Evolutionary conservation across 1,140 invertebrate genomes (phyloP), one percentile per base, ranked within the genome.

Genomic region (fruit fly (Drosophila melanogaster)): DNA sequence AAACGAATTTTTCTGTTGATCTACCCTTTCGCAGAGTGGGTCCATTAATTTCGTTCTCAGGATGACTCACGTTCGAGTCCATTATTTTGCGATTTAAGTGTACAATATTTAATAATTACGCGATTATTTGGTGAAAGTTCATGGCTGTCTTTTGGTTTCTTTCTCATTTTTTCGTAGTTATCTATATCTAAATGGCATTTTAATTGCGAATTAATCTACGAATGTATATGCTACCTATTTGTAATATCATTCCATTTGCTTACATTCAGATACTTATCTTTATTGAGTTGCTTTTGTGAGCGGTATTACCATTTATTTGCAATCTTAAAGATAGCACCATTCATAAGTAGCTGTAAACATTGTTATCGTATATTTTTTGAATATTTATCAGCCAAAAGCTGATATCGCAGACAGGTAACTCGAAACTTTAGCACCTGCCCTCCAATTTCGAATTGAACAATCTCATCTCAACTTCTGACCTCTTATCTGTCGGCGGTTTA

Each of bases 401-500:
- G 12, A 56, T 14, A 60, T 50, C 33, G 17, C 33, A 17, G 3
- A 26, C 12, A 58, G 54, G 59, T 60, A 38, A 4, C 40, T 47
- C 1, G 6, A 46, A 65, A 62, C 41, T 22, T 65, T 41, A 17
- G 44, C 17, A 59, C 17, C 57, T 40, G 12, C 44, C 43, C 44
- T 49, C 62, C 35, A 24, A 49, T 41, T 51, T 35, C 14, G 8
- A 17, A 64, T 37, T 64, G 14, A 67, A 65, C 37, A 60, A 50
- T 58, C 54, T 59, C 30, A 17, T 44, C 37, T 56, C 35, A 22
- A 30, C 15, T 74, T 35, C 54, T 35, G 51, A 30, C 50, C 41
- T 47, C 61, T 83, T 78, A 78, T 81, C 79, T 55, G 51, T 59
- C 35, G 10, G 43, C n/a, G 33, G 47, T 19, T 67, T 50, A 26